Conservation (phyloP, 2,113 vertebrate genomes). For the Pungitius pungitius region DNA sequence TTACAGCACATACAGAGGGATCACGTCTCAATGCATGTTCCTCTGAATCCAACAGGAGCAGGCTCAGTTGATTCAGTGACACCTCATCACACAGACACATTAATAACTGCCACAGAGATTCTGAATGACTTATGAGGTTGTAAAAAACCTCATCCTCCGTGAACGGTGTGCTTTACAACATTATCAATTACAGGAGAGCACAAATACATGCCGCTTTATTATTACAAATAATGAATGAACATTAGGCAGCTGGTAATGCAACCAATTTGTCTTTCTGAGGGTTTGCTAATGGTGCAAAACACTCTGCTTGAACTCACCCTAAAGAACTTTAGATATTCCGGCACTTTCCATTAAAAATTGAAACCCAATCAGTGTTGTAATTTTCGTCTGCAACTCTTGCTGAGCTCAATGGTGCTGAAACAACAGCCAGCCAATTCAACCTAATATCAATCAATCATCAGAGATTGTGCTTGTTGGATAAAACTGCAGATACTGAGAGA, state of each 20-base stretch:
- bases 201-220: slow-evolving; percentile 73
- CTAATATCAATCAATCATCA: slow-evolving; percentile 73
- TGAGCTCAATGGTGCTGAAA: slow-evolving; percentile 71
- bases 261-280: slow-evolving; percentile 81
- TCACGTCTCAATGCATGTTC: slow-evolving; percentile 33
- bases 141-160: slow-evolving; percentile 56
- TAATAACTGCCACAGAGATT: slow-evolving; percentile 60
- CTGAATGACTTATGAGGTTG: slow-evolving; percentile 65
- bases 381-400: slow-evolving; percentile 61
- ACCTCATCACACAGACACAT: slow-evolving; percentile 60
- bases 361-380: slow-evolving; percentile 76
- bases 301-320: slow-evolving; percentile 62
- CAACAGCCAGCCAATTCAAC: slow-evolving; percentile 71
- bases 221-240: slow-evolving; percentile 81
- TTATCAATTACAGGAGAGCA: slow-evolving; percentile 71
- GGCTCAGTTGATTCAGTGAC: slow-evolving; percentile 51
- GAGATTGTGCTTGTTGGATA: slow-evolving; percentile 47
- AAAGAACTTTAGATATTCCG: slow-evolving; percentile 64
- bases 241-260: slow-evolving; percentile 77
- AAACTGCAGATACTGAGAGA: slow-evolving; percentile 58
- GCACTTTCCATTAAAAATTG: slow-evolving; percentile 76
- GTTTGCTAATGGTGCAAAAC: slow-evolving; percentile 78
- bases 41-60: slow-evolving; percentile 27
- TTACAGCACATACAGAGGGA: slow-evolving; percentile 16
- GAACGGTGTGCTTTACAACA: slow-evolving; percentile 47